These are phyloP conservation scores for Tetragnatha montana DNA, from an alignment of 2,888 invertebrate species.

Conservation along the genomic window DNA sequence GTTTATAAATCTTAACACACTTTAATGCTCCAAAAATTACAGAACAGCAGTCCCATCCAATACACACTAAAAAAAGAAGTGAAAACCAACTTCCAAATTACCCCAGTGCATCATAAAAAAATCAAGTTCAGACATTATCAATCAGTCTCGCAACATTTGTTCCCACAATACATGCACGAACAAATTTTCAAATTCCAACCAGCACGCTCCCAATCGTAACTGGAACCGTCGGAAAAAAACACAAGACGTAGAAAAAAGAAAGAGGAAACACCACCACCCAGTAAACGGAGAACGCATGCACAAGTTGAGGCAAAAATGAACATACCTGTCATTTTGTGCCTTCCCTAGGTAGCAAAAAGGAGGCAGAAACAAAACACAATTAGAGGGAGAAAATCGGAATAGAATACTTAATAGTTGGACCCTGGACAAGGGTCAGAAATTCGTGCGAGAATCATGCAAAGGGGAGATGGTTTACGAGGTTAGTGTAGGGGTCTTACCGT, in stretches of 20 bases:
- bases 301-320: conserved; percentile 66
- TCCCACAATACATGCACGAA: background rate
- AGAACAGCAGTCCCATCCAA: background rate
- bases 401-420: conserved; percentile 26
- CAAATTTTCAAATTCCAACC: background rate
- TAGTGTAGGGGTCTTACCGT: conserved; percentile 57
- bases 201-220: too few relatives aligned
- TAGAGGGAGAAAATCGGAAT: conserved; percentile 50
- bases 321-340: conserved; percentile 71
- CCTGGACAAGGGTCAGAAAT: conserved; percentile 6
- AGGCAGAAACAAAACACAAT: conserved; percentile 64
- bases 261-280: conserved; percentile 25
- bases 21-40: background rate
- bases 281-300: conserved; percentile 41
- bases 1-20: background rate
- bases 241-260: background rate
- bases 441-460: conserved; percentile 63
- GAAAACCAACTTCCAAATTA: background rate
- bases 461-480: conserved; percentile 13
- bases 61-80: background rate
- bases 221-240: background rate
- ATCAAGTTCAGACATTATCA: background rate
- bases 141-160: background rate
- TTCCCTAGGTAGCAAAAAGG: conserved; percentile 68
- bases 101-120: background rate